phyloP scores from a whole-genome alignment of 2,888 invertebrate species.

The Apodemia mormo region DNA sequence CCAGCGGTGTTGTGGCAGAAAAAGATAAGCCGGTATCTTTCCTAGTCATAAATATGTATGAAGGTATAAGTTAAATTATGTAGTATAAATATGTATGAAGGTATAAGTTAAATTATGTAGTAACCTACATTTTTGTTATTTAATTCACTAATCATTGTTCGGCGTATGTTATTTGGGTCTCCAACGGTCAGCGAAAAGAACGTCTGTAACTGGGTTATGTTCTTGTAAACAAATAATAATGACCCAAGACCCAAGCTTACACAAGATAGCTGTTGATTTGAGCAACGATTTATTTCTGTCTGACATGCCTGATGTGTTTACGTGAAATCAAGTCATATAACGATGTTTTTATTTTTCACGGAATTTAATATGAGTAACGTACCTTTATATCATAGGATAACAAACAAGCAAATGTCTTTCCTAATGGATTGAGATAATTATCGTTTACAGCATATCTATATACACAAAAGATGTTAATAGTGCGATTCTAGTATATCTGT shows the following conservation, averaged over 20 bases:
- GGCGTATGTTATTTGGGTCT: constrained; percentile 10
- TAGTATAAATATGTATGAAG: not conserved
- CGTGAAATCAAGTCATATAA: constrained; percentile 1
- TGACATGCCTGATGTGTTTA: not conserved
- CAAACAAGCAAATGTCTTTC: no score
- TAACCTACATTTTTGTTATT: not conserved
- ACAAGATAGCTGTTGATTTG: constrained; percentile 50
- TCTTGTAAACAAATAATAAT: constrained; percentile 58
- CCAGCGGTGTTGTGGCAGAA: no score
- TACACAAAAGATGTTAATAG: no score
- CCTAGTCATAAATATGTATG: no score
- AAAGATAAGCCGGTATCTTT: no score
- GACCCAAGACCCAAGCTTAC: constrained; percentile 51
- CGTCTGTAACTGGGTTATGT: constrained; percentile 57
- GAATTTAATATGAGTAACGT: not conserved
- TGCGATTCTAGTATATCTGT: no score
- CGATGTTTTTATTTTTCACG: not conserved
- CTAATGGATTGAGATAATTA: no score
- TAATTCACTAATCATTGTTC: not conserved
- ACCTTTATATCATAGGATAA: no score
- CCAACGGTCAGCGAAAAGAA: constrained; percentile 35
- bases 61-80: not conserved
- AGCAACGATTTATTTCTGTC: constrained; percentile 15
- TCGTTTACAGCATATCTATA: no score
- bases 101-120: not conserved